phyloP scores from a whole-genome alignment of 2,888 invertebrate genomes.

The Dysmachus trigonus region DNA sequence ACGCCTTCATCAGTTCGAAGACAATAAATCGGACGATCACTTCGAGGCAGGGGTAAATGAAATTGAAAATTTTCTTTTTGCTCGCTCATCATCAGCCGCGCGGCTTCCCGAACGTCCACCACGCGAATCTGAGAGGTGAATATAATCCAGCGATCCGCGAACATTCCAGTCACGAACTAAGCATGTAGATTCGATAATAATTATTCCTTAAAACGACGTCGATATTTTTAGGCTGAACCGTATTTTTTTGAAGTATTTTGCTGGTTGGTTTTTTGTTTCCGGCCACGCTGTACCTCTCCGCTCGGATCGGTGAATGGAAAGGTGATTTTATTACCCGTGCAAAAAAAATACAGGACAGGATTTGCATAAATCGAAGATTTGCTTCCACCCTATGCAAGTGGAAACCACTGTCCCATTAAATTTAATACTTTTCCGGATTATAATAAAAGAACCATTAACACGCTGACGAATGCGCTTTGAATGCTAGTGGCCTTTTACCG shows the following conservation, averaged over 20 bases:
- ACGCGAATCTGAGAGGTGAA: not conserved
- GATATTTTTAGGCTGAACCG: not conserved
- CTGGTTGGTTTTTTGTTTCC: not conserved
- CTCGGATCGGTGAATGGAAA: not conserved
- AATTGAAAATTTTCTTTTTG: not conserved
- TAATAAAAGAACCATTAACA: not conserved
- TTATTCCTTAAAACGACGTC: not conserved
- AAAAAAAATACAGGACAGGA: not conserved
- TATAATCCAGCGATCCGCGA: not conserved
- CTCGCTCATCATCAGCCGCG: not conserved
- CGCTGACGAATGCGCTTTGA: not conserved
- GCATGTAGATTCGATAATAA: not conserved
- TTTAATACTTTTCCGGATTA: not conserved
- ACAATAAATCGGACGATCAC: constrained; percentile 8
- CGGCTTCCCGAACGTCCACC: not conserved
- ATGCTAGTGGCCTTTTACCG: not conserved
- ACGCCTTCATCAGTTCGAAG: not conserved
- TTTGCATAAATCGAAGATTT: not conserved
- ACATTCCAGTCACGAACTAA: not conserved
- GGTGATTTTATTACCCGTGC: not conserved
- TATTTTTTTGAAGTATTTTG: not conserved
- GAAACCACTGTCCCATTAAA: not conserved
- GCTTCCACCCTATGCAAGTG: not conserved
- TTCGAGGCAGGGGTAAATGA: not conserved
- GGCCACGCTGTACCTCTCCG: not conserved